Conservation (phyloP, 2,113 vertebrate species). For the Sylvietta virens region DNA sequence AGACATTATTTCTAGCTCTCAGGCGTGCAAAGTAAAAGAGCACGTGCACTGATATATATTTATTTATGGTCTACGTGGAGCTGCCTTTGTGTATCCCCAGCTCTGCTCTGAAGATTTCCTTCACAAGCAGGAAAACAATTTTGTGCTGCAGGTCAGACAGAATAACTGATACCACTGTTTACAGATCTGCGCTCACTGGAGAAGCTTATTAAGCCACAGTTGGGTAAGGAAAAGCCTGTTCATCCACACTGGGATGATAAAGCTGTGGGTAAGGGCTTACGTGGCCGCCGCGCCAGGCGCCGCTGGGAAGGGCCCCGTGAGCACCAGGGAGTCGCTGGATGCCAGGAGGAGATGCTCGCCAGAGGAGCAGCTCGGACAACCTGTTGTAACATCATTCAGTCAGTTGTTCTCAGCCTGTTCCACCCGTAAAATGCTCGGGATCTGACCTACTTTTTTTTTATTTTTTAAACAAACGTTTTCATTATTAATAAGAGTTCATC, state of each 20-base stretch:
- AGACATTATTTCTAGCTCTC: conserved; percentile 18
- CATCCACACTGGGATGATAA: background rate
- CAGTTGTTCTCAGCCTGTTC: background rate
- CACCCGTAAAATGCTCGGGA: background rate
- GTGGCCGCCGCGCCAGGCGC: accelerated
- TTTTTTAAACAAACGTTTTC: conserved; percentile 6
- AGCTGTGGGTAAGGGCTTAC: background rate
- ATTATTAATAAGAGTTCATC: background rate
- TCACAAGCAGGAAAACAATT: background rate
- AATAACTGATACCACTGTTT: background rate
- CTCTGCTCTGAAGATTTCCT: conserved; percentile 27
- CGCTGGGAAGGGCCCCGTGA: background rate
- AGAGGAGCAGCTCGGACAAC: background rate
- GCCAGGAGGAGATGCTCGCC: background rate
- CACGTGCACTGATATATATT: background rate
- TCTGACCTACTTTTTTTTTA: background rate
- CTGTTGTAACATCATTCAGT: background rate
- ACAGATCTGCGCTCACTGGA: background rate
- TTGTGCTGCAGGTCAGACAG: conserved; percentile 18
- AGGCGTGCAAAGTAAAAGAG: background rate
- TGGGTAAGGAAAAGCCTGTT: background rate
- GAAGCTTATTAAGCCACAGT: background rate
- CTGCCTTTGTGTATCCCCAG: background rate
- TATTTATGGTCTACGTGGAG: conserved; percentile 13
- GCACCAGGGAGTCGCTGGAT: background rate